Base-by-base conservation (phyloP, 2,888 invertebrate species). In the Sicus ferrugineus region DNA sequence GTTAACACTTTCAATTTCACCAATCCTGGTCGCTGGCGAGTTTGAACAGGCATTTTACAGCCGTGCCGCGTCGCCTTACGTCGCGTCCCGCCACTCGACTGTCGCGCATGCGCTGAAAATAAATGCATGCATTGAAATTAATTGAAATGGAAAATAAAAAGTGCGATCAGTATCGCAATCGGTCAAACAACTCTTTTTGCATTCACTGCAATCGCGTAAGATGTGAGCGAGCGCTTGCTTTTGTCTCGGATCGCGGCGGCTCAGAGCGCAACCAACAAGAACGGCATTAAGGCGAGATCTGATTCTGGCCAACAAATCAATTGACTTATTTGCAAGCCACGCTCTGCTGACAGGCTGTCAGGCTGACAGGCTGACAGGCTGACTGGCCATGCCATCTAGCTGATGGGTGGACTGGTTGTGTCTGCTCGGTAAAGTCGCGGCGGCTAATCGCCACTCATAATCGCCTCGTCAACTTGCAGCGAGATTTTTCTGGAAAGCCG, bases 141-240 rank as follows among this genome's bases (percentile, higher is more conserved):
- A 56, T 66, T 66, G 23, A 66, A 56, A 54, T 56, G 56, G 42
- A 42, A 56, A 56, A 56, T 66, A 56, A 42, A 56, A 52, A 66
- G 54, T 66, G 56, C 30, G 66, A 56, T 66, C 30, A 66, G 34
- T 11, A 56, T 56, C 56, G 56, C 66, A 6, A 66, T 58, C 56
- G 30, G 66, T 66, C 21, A 21, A 14, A 64, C 31, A 26, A 54
- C 54, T 14, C 26, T 54, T 54, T 28, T 28, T 16, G 54, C 28
- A 54, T 54, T 54, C 28, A 16, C 28, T 26, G 7, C 42, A 1
- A 26, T 26, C 14, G 28, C 28, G 28, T 23, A 14, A 54, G 28
- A 28, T 28, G 23, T 54, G 21, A 5, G 50, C 19, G 6, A 9
- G 50, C 50, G 3, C 21, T 52, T 52, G 52, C 52, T 21, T 52